Conservation (phyloP, 2,113 vertebrate species). For the Athene noctua region DNA sequence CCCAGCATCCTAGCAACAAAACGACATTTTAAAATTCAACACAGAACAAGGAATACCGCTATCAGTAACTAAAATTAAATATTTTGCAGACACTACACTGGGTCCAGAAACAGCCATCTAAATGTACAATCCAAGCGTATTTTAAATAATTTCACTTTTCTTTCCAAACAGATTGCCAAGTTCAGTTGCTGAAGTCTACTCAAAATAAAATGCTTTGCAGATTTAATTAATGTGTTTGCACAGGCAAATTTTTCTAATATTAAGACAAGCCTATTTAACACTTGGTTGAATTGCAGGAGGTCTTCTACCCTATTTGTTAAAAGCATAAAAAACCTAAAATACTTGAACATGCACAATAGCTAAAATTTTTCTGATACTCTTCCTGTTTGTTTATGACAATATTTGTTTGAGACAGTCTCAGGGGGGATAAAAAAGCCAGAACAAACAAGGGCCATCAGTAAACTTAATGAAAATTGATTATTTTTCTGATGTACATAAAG, state of each 20-base stretch:
- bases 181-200: not conserved
- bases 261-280: not conserved
- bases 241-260: not conserved
- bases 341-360: not conserved
- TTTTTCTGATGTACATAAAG: not conserved
- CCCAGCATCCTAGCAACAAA: constrained; percentile 74
- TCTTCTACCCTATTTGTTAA: not conserved
- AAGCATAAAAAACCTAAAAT: not conserved
- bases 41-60: not conserved
- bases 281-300: not conserved
- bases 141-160: not conserved
- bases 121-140: not conserved
- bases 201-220: not conserved
- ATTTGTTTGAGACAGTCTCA: not conserved
- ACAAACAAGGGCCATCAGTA: not conserved
- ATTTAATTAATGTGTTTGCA: not conserved
- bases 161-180: not conserved
- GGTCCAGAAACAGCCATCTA: not conserved
- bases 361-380: not conserved
- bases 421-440: not conserved
- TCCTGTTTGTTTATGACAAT: not conserved
- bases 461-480: not conserved
- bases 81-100: not conserved
- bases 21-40: not conserved
- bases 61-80: not conserved